phyloP scores from a whole-genome alignment of 2,113 vertebrate species.

The Dipodomys merriami region DNA sequence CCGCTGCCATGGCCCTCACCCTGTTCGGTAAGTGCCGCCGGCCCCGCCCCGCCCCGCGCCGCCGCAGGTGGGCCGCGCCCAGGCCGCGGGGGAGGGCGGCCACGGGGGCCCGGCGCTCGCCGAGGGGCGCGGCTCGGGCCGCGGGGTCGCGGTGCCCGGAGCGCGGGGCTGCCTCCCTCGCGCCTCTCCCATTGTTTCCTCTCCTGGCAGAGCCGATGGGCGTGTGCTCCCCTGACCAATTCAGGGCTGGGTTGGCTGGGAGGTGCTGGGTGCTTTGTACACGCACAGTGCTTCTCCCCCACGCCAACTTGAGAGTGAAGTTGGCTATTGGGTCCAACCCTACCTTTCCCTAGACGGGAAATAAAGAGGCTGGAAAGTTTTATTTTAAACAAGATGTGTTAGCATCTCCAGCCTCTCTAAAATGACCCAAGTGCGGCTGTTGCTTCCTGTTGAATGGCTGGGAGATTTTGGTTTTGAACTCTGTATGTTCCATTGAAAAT shows the following conservation, averaged over 20 bases:
- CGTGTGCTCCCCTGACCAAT: slow-evolving; percentile 80
- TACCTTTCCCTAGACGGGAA: slow-evolving; percentile 26
- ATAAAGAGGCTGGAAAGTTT: slow-evolving; percentile 77
- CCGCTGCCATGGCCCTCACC: slow-evolving; percentile 87
- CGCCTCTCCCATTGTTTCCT: slow-evolving; percentile 84
- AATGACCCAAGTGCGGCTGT: slow-evolving; percentile 47
- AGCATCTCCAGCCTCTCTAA: slow-evolving; percentile 48
- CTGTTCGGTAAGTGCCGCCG: slow-evolving; percentile 88
- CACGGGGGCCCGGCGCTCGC: background rate
- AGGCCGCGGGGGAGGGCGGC: background rate
- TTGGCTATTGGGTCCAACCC: slow-evolving; percentile 63
- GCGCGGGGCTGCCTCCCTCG: slow-evolving; percentile 45
- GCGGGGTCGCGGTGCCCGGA: slow-evolving; percentile 5
- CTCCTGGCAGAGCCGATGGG: slow-evolving; percentile 82
- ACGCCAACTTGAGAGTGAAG: slow-evolving; percentile 68
- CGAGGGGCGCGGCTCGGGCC: background rate
- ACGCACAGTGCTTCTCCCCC: background rate
- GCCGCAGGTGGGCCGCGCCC: slow-evolving; percentile 68
- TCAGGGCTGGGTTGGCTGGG: background rate
- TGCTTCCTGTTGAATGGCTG: slow-evolving; percentile 58
- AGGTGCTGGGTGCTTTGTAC: slow-evolving; percentile 5
- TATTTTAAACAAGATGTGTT: slow-evolving; percentile 59
- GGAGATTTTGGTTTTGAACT: background rate
- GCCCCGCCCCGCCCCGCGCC: background rate
- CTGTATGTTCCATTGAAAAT: slow-evolving; percentile 3